Evolutionary conservation across 92 coral and sea anemone genomes (phyloP), one percentile per base, ranked within the genome.

Genomic region (Parazoanthus darwini): DNA sequence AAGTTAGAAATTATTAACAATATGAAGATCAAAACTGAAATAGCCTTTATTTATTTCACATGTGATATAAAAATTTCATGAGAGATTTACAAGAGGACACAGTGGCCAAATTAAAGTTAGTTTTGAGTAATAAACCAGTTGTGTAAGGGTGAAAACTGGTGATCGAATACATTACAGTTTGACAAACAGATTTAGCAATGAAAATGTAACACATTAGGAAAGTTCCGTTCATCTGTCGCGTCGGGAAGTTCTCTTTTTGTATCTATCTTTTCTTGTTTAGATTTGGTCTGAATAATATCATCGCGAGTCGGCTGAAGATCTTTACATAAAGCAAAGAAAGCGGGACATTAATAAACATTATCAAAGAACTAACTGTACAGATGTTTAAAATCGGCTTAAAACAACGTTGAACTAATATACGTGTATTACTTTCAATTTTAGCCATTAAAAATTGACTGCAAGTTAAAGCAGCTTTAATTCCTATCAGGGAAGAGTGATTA

Each of bases 1-100:
- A 85, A 89, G 85, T 88, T 81, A 89, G 86, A 6, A 70, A 81
- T 54, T 89, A 89, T 84, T 71, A 25, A 84, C 87, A 70, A 18
- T 44, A 36, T 68, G 33, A 70, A 74, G 56, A 70, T 73, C 26
- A 70, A 25, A 84, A 70, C 39, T 48, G 33, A 71, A 70, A 84
- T 73, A 70, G 44, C 6, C 71, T 42, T 84, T 48, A 29, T 3
- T 29, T n/a, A 35, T 46, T 33, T 71, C 63, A 71, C 87, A 84
- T 84, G 87, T 84, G 87, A 84, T 26, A 70, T 84, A 84, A 84
- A 84, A 68, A 14, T 44, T 84, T 84, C 67, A 84, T 84, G 87
- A 84, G 78, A 15, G 37, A 42, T 63, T 81, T 38, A 81, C 74
- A 65, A 82, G 77, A n/a, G 67, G 48, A 70, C 79, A 71, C 67